phyloP scores from a whole-genome alignment of 1,140 invertebrate genomes.

The honey bee (Apis mellifera) region Amel_HAv3.1 CM009935.2:13415001-13415500 shows the following conservation, averaged over 20 bases:
- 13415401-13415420: no score
- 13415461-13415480: no score
- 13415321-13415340: no score
- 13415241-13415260: slow-evolving; percentile 15
- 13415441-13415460: no score
- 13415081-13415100: slow-evolving; percentile 3
- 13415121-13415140: slow-evolving; percentile 5
- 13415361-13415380: no score
- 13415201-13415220: slow-evolving; percentile 39
- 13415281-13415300: slow-evolving; percentile 4
- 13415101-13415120: background rate
- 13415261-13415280: background rate
- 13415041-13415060: background rate
- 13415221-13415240: slow-evolving; percentile 31
- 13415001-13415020: slow-evolving; percentile 12
- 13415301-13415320: background rate
- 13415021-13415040: background rate
- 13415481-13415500: no score
- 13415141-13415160: slow-evolving; percentile 13
- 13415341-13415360: background rate
- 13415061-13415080: background rate
- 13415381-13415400: no score
- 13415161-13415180: slow-evolving; percentile 20
- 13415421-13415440: no score
- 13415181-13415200: slow-evolving; percentile 58